Evolutionary conservation across 2,113 vertebrate genomes (phyloP).

Genomic region (Xiphophorus maculatus): DNA sequence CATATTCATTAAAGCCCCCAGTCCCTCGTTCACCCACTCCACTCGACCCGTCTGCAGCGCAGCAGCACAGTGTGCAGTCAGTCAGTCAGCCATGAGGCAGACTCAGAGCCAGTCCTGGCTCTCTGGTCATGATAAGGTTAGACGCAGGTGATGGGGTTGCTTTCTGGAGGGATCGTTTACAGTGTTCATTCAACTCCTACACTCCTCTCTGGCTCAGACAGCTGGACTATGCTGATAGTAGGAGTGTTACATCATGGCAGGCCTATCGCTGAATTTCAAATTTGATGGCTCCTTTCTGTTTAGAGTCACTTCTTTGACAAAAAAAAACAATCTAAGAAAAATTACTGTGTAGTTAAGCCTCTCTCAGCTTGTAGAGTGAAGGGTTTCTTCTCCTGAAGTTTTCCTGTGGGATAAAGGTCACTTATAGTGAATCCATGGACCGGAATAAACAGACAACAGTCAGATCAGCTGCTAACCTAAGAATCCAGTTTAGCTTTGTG

Average conservation of each 20-base stretch:
- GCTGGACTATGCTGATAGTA: conserved; percentile 6
- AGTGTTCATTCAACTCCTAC: background rate
- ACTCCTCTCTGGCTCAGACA: conserved; percentile 25
- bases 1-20: conserved; percentile 60
- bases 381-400: no score
- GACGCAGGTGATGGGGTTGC: conserved; percentile 1
- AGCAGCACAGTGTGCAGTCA: background rate
- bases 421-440: background rate
- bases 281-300: background rate
- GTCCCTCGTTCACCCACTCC: conserved; percentile 28
- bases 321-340: no score
- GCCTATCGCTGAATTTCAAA: background rate
- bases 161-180: background rate
- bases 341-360: no score
- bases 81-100: background rate
- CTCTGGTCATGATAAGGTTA: conserved; percentile 21
- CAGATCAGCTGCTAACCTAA: no score
- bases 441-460: no score
- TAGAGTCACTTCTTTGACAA: background rate
- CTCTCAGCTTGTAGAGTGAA: background rate
- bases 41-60: conserved; percentile 31
- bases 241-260: conserved; percentile 9
- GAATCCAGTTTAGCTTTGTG: no score
- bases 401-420: background rate
- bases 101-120: conserved; percentile 9